Evolutionary conservation across 35 echinoderm and acorn worm species (phyloP).

Genomic region (Hemicentrotus pulcherrimus): DNA sequence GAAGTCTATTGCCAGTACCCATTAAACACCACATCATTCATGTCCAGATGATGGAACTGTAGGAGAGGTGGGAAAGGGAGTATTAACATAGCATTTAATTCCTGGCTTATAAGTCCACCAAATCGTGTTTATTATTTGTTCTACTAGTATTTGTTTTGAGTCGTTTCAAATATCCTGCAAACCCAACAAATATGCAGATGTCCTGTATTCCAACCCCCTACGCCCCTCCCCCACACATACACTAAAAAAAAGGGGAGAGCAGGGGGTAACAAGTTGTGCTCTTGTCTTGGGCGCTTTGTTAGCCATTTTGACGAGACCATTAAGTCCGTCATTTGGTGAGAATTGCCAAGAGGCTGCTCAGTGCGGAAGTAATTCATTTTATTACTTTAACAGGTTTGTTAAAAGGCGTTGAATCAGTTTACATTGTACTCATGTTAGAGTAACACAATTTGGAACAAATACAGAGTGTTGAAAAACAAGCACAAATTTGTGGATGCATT

Average conservation of each 20-base stretch:
- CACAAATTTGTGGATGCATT: not conserved
- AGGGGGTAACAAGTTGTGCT: not conserved
- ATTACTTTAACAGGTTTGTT: not conserved
- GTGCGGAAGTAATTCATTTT: constrained; percentile 11
- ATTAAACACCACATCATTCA: not conserved
- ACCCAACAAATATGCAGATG: too few relatives aligned
- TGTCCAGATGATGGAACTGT: not conserved
- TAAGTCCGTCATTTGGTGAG: not conserved
- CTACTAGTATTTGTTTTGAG: not conserved
- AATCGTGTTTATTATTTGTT: not conserved
- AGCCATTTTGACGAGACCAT: not conserved
- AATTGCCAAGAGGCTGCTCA: constrained; percentile 9
- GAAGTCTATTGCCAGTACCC: not conserved
- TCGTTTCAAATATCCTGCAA: not conserved
- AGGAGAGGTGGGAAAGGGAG: not conserved
- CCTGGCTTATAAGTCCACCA: not conserved
- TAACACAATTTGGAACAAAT: not conserved
- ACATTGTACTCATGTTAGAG: constrained; percentile 2
- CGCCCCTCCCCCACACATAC: not conserved
- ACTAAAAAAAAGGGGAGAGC: not conserved
- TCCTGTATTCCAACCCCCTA: not conserved
- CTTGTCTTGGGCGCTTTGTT: not conserved
- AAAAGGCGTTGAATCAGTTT: not conserved
- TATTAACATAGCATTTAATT: not conserved
- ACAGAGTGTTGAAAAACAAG: not conserved